Percentiles rank a stretch among this genome's conserved stretches.
phyloP scores from a whole-genome alignment of 2,113 vertebrate species.

The Phaethornis superciliosus region DNA sequence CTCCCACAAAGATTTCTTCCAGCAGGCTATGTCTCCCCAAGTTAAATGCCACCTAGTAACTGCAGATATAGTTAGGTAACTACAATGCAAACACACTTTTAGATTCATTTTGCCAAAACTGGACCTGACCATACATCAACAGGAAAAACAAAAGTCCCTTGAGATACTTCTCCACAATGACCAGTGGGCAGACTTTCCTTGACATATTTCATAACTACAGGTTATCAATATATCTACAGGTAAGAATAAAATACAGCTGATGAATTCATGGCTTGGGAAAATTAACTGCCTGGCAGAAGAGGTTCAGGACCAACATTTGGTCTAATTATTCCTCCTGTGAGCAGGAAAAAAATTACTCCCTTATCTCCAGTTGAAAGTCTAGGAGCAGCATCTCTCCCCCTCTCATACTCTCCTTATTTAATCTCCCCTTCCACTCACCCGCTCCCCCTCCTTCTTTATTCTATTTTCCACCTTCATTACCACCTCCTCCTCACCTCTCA shows the following conservation, averaged over 20 bases:
- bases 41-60: background rate
- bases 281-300: background rate
- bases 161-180: background rate
- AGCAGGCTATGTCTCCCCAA: background rate
- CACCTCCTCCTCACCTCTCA: slow-evolving; percentile 62
- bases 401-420: slow-evolving; percentile 21
- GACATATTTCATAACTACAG: background rate
- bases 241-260: background rate
- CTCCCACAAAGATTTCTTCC: background rate
- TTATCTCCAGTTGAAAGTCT: background rate
- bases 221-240: background rate
- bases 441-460: slow-evolving; percentile 52
- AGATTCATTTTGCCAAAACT: background rate
- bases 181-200: background rate
- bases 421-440: background rate
- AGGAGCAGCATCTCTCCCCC: background rate
- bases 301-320: slow-evolving; percentile 18
- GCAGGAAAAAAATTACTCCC: background rate
- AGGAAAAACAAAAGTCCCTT: background rate
- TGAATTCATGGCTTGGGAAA: background rate
- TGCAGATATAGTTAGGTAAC: background rate
- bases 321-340: slow-evolving; percentile 11
- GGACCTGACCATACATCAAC: background rate
- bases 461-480: slow-evolving; percentile 62
- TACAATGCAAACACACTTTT: background rate